These are phyloP conservation scores for Cotesia glomerata DNA, from an alignment of 1,140 invertebrate genomes.

Conservation along the genomic window DNA sequence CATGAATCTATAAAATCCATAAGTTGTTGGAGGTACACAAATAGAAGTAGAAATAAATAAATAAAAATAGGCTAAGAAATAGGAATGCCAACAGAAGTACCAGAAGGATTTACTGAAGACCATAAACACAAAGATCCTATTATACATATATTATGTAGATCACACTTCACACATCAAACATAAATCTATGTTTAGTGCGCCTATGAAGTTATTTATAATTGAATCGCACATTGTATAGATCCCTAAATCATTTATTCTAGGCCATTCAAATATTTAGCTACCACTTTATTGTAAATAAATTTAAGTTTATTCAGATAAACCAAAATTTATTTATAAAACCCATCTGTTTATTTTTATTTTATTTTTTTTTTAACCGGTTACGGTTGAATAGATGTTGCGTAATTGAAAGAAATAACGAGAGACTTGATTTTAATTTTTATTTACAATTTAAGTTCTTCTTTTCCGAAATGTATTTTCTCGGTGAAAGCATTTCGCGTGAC, in stretches of 20 bases:
- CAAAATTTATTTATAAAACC: too few species aligned
- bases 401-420: slow-evolving; percentile 12
- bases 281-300: too few species aligned
- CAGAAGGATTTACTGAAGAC: not conserved
- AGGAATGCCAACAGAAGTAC: too few species aligned
- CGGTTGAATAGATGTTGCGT: not conserved
- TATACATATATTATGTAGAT: not conserved
- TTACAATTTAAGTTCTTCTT: not conserved
- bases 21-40: too few species aligned
- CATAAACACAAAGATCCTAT: not conserved
- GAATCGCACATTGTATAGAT: too few species aligned
- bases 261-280: not conserved
- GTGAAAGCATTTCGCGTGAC: slow-evolving; percentile 23
- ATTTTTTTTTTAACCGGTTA: too few species aligned
- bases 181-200: not conserved
- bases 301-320: too few species aligned
- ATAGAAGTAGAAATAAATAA: too few species aligned
- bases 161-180: not conserved
- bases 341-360: too few species aligned
- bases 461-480: slow-evolving; percentile 14
- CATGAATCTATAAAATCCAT: slow-evolving; percentile 13
- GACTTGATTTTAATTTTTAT: not conserved
- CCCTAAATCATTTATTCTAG: too few species aligned
- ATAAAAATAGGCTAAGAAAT: too few species aligned
- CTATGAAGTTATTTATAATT: not conserved